A percentile compares a stretch with the other conserved stretches of the same genome.
Conservation (phyloP, 2,113 vertebrate species). For the Forbesichthys papilliferus region DNA sequence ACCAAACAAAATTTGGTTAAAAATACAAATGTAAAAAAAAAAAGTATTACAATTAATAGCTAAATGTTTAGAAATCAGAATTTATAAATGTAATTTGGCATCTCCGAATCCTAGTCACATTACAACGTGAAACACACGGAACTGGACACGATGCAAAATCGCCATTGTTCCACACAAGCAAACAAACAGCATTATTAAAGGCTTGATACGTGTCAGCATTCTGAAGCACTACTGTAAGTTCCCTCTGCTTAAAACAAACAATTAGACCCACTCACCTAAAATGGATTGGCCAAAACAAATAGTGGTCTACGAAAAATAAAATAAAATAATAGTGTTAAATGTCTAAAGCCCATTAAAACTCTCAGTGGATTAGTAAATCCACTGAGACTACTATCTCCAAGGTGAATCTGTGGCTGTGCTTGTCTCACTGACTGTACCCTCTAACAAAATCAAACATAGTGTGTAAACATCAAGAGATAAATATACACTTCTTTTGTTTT, state of each 20-base stretch:
- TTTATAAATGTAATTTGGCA: background rate
- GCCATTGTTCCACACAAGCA: conserved; percentile 6
- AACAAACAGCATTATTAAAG: conserved; percentile 16
- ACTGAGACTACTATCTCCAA: conserved; percentile 36
- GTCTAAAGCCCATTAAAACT: background rate
- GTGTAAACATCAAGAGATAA: conserved; percentile 56
- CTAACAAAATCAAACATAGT: conserved; percentile 53
- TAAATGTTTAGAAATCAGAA: conserved; percentile 13
- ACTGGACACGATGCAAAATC: conserved; percentile 26
- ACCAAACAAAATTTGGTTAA: conserved; percentile 35
- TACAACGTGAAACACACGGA: conserved; percentile 34
- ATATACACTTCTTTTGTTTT: conserved; percentile 38
- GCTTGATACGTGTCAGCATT: conserved; percentile 6
- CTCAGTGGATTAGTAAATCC: conserved; percentile 15
- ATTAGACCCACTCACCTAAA: background rate
- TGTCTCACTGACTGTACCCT: conserved; percentile 24
- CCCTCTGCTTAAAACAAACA: background rate
- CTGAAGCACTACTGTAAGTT: background rate
- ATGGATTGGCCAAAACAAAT: background rate
- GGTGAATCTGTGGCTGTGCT: conserved; percentile 48
- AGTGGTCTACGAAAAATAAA: background rate
- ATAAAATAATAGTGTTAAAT: conserved; percentile 1
- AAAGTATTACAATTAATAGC: conserved; percentile 23
- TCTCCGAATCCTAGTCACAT: conserved; percentile 4
- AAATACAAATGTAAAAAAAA: conserved; percentile 6